These are phyloP conservation scores for Ondatra zibethicus DNA, from an alignment of 2,113 vertebrate species.

Conservation along the genomic window DNA sequence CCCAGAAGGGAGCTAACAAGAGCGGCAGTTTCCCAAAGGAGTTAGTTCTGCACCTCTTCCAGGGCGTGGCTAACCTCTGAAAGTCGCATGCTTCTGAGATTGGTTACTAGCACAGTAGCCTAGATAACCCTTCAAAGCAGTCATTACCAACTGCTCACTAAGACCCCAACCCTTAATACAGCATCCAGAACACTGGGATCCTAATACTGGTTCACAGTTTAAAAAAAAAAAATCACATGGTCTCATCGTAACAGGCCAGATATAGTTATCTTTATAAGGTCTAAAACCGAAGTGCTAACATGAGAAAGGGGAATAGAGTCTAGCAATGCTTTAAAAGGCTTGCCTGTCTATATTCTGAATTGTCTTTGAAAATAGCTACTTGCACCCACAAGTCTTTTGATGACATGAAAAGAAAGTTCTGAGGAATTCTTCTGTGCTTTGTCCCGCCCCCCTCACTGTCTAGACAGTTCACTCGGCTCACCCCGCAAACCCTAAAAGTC, in stretches of 20 bases:
- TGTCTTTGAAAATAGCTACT: slow-evolving; percentile 59
- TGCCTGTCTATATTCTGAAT: not conserved
- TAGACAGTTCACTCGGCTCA: slow-evolving; percentile 7
- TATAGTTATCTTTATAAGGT: not conserved
- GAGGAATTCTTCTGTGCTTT: slow-evolving; percentile 47
- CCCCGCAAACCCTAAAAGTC: not conserved
- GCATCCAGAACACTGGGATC: not conserved
- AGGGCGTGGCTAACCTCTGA: not conserved
- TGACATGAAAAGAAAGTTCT: slow-evolving; percentile 73
- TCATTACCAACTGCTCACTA: not conserved
- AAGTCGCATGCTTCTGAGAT: not conserved
- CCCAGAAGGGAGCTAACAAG: not conserved
- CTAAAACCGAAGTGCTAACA: not conserved
- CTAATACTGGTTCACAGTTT: not conserved
- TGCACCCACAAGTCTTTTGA: slow-evolving; percentile 49
- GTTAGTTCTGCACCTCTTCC: slow-evolving; percentile 34
- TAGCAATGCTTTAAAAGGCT: not conserved
- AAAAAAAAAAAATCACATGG: too few species aligned
- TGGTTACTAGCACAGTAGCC: not conserved
- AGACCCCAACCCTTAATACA: slow-evolving; percentile 2
- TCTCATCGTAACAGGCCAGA: slow-evolving; percentile 15
- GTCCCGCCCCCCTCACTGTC: not conserved
- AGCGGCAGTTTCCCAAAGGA: not conserved
- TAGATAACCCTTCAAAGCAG: slow-evolving; percentile 3
- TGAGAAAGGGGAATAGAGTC: not conserved